Percentiles rank a stretch among this genome's conserved stretches.
phyloP scores from a whole-genome alignment of 2,113 vertebrate species.

The Hippopotamus amphibius region DNA sequence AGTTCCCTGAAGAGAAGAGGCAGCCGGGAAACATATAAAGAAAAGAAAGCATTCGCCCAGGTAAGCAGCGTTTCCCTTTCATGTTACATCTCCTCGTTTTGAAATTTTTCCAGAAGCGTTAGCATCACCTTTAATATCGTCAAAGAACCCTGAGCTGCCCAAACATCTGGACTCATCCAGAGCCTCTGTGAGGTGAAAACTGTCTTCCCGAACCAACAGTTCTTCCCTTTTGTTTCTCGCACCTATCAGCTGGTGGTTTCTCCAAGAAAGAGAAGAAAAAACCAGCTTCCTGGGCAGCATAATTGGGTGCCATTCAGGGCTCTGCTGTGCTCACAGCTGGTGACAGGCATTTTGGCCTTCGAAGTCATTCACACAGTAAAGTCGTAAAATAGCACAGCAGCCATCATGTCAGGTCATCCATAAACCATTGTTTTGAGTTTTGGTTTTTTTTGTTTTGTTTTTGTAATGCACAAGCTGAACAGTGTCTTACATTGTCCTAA shows the following conservation, averaged over 20 bases:
- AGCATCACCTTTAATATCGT: constrained; percentile 45
- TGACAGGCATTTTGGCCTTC: constrained; percentile 62
- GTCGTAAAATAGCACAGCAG: not conserved
- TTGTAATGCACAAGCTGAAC: not conserved
- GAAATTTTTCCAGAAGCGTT: constrained; percentile 45
- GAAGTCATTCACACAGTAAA: not conserved
- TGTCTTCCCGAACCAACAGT: not conserved
- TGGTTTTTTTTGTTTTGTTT: no score
- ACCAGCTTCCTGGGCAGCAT: constrained; percentile 69
- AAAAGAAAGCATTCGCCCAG: constrained; percentile 95
- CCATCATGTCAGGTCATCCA: accelerated
- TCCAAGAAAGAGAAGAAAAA: constrained; percentile 69
- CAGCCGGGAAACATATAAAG: constrained; percentile 95
- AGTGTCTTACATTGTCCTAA: not conserved
- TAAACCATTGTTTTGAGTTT: not conserved
- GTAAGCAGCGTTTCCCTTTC: constrained; percentile 82
- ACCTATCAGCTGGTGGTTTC: constrained; percentile 6
- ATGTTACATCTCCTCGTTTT: not conserved
- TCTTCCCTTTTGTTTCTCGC: accelerated
- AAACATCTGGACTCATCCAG: constrained; percentile 50
- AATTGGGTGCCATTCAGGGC: constrained; percentile 58
- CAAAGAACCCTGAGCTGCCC: constrained; percentile 58
- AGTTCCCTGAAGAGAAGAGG: constrained; percentile 95
- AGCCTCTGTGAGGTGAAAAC: constrained; percentile 55
- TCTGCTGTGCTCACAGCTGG: constrained; percentile 4